Evolutionary conservation across 1,140 invertebrate species (phyloP), one percentile per base, ranked within the genome.

Genomic region (Bombus polaris): DNA sequence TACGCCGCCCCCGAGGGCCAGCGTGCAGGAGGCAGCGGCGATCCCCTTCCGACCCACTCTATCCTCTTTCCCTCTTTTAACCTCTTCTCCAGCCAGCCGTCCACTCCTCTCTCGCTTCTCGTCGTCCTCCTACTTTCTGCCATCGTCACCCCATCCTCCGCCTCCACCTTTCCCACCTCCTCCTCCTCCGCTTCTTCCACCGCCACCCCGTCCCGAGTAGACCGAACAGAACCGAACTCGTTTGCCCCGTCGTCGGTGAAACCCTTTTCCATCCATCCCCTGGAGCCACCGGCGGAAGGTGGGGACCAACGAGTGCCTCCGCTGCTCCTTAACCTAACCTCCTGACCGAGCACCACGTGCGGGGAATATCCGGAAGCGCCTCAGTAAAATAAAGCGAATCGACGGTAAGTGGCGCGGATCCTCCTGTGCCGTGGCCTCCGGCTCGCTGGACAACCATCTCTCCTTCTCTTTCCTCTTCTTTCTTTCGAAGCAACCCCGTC

Each of bases 21-120:
- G 94, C 93, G 94, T 95, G 94, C 94, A 94, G 91, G 93, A 94
- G 94, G 94, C 94, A 94, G 66, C 66, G 66, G 93, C 91, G 85
- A 90, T 90, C 89, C 90, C 87, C 89, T 88, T 87, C 81, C 90
- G 74, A 81, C 88, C 81, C 86, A 81, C 79, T 72, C 86, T 78
- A 53, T 84, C 89, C 93, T 89, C 85, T 88, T 91, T 79, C 86
- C 91, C 90, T 83, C 90, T 82, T 80, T 86, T 65, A 77, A 87
- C 86, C 90, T 86, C 87, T 76, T 81, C 89, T 86, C 86, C 87
- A n/a, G 70, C 70, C 25, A 70, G 85, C 87, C 92, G 87, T 86
- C 87, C 87, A 83, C 87, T 88, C 59, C 79, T 44, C 71, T 71
- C 65, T 57, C 81, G 44, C 73, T 87, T 81, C 70, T 85, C 81